Percentiles rank a stretch among this genome's conserved stretches.
These are phyloP conservation scores for Nicator chloris DNA, from an alignment of 2,113 vertebrate species.

Conservation along the genomic window DNA sequence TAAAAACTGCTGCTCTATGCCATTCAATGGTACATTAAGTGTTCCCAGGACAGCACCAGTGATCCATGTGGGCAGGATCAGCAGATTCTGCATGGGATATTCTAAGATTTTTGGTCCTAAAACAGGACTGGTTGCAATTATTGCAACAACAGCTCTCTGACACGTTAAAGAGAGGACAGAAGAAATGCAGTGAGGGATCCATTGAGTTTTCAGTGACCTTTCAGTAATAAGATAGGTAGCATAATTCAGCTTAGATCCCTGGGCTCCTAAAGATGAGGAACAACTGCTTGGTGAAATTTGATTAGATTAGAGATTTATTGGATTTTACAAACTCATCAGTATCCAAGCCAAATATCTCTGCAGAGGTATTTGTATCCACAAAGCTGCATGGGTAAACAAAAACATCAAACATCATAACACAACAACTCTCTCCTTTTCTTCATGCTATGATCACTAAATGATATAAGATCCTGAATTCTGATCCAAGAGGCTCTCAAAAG, in stretches of 20 bases:
- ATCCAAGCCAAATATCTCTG: neutral
- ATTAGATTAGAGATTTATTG: neutral
- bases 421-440: neutral
- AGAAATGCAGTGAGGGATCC: neutral
- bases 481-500: neutral
- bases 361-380: neutral
- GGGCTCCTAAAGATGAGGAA: neutral
- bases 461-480: neutral
- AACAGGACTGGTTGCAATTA: neutral
- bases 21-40: neutral
- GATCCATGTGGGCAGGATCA: neutral
- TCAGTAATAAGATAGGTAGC: neutral
- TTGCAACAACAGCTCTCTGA: neutral
- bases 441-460: neutral
- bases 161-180: neutral
- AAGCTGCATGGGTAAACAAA: neutral
- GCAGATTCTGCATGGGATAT: neutral
- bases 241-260: neutral
- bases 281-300: neutral
- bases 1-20: neutral
- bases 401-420: rapidly evolving
- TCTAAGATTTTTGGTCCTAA: neutral
- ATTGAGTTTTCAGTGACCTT: neutral
- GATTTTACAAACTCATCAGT: neutral
- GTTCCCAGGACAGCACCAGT: neutral